phyloP scores from a whole-genome alignment of 2,888 invertebrate genomes.

The Agrilus mali region DNA sequence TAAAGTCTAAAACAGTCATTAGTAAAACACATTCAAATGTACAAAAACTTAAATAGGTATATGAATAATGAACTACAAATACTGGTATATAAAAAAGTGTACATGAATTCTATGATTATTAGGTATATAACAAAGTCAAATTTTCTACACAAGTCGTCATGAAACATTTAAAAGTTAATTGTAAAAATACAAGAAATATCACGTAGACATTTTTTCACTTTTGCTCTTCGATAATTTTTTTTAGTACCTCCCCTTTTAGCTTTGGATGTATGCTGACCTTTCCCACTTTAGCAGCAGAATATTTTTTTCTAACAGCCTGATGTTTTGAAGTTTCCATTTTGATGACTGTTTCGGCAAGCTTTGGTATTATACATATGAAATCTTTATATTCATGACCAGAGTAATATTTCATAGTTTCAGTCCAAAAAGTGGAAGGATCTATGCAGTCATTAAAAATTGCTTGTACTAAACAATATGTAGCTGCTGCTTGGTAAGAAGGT shows the following conservation, averaged over 20 bases:
- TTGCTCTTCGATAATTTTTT: constrained; percentile 15
- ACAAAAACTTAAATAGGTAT: no score
- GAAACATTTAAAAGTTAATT: no score
- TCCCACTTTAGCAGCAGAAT: constrained; percentile 42
- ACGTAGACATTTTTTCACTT: neutral
- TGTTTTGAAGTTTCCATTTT: constrained; percentile 59
- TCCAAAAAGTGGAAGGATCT: constrained; percentile 49
- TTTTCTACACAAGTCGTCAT: no score
- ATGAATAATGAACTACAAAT: no score
- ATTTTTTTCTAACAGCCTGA: constrained; percentile 58
- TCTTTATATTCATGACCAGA: constrained; percentile 60
- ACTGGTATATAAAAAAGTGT: no score
- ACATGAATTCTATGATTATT: no score
- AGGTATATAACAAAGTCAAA: no score
- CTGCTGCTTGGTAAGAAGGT: constrained; percentile 77
- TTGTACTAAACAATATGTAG: constrained; percentile 61
- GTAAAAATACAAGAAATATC: neutral
- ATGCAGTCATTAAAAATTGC: constrained; percentile 40
- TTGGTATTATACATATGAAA: constrained; percentile 52
- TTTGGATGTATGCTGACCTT: constrained; percentile 54
- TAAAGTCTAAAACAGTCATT: no score
- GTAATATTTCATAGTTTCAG: constrained; percentile 59
- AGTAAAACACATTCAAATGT: no score
- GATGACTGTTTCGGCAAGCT: constrained; percentile 55
- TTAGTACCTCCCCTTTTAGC: constrained; percentile 36